phyloP scores from a whole-genome alignment of 1,140 invertebrate species.

The Megalonaias nervosa region DNA sequence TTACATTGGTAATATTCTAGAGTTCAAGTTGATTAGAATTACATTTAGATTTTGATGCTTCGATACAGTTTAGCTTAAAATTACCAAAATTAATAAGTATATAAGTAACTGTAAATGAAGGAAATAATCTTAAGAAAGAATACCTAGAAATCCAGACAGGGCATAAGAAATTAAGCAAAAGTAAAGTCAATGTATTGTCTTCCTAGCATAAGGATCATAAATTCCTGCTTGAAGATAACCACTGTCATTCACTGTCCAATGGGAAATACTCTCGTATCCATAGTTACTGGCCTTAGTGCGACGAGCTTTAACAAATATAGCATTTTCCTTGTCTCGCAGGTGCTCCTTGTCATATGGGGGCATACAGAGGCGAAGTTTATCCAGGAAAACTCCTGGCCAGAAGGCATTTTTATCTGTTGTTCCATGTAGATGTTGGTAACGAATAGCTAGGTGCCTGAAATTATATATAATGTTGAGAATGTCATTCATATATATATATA shows the following conservation, averaged over 20 bases:
- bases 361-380: slow-evolving; percentile 65
- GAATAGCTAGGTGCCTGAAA: slow-evolving; percentile 39
- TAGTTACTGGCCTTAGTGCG: slow-evolving; percentile 29
- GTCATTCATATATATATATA: background rate
- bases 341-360: slow-evolving; percentile 42
- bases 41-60: no score
- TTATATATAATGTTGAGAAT: background rate
- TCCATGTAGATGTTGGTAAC: slow-evolving; percentile 45
- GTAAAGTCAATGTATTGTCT: slow-evolving; percentile 22
- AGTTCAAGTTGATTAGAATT: no score
- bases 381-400: slow-evolving; percentile 67
- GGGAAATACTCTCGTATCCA: slow-evolving; percentile 30
- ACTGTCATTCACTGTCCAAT: slow-evolving; percentile 22
- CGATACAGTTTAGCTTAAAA: no score
- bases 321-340: slow-evolving; percentile 12
- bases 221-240: slow-evolving; percentile 27
- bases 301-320: slow-evolving; percentile 14
- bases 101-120: no score
- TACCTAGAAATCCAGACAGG: no score
- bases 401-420: slow-evolving; percentile 51
- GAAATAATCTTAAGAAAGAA: no score
- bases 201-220: slow-evolving; percentile 35
- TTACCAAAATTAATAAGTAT: no score
- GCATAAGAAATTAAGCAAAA: background rate
- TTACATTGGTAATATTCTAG: no score